These are phyloP conservation scores for Lathamus discolor DNA, from an alignment of 2,113 vertebrate genomes.

Conservation along the genomic window DNA sequence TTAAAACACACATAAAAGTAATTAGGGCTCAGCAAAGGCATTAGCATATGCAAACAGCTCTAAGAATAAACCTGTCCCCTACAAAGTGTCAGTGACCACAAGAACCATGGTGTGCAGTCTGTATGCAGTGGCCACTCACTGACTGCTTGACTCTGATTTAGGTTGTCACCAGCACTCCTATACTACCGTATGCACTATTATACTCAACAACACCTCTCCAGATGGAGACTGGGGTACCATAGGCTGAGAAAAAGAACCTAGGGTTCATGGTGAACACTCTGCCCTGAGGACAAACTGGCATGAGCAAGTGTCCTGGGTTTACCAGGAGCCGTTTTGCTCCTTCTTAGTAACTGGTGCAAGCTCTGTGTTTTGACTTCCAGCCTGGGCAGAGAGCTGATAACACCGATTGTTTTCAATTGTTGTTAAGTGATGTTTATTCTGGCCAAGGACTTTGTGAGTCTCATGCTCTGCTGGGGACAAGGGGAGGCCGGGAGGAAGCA, in stretches of 20 bases:
- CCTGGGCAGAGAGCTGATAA: too few relatives aligned
- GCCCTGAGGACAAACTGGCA: background rate
- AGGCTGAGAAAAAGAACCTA: background rate
- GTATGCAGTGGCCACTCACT: fast-evolving
- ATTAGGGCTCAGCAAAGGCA: background rate
- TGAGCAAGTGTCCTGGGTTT: background rate
- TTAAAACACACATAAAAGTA: background rate
- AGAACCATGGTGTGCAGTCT: fast-evolving
- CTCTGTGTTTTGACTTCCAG: too few relatives aligned
- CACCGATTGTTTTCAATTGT: too few relatives aligned
- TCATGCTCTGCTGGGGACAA: too few relatives aligned
- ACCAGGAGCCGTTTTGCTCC: too few relatives aligned
- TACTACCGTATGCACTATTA: background rate
- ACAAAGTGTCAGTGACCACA: background rate
- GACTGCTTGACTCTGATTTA: background rate
- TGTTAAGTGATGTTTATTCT: too few relatives aligned
- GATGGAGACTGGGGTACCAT: background rate
- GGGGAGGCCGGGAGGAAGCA: too few relatives aligned
- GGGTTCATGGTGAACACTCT: background rate
- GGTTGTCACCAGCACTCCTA: background rate
- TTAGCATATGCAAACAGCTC: fast-evolving
- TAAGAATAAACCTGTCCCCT: background rate
- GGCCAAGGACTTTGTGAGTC: too few relatives aligned
- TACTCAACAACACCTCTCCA: background rate
- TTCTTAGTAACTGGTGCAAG: too few relatives aligned